phyloP scores from a whole-genome alignment of 1,140 invertebrate genomes.

The Bradysia coprophila region DNA sequence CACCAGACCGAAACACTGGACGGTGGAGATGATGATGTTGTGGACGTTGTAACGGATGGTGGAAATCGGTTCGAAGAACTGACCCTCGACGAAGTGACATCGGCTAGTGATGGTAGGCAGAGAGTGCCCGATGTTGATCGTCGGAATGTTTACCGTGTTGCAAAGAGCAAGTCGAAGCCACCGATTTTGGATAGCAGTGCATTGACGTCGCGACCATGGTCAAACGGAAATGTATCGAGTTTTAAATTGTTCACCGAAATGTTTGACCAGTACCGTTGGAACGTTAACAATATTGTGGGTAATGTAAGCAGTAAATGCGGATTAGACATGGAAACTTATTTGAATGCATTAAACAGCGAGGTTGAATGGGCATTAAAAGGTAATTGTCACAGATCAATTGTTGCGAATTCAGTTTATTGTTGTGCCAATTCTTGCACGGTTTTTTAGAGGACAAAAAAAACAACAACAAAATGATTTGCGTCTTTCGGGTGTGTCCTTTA shows the following conservation, averaged over 20 bases:
- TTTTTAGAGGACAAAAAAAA: too few species aligned
- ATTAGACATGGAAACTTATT: constrained; percentile 18
- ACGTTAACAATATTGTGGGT: constrained; percentile 15
- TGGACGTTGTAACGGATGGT: too few species aligned
- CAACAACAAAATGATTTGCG: too few species aligned
- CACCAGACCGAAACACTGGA: too few species aligned
- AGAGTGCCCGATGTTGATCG: constrained; percentile 14
- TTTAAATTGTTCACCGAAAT: constrained; percentile 21
- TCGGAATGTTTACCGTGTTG: constrained; percentile 12
- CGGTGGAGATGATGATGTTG: constrained; percentile 13
- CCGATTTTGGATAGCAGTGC: constrained; percentile 8
- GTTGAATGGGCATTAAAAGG: constrained; percentile 19
- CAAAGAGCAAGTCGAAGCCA: constrained; percentile 17
- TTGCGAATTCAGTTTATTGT: background rate
- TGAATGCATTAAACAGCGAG: constrained; percentile 16
- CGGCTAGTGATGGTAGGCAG: constrained; percentile 2
- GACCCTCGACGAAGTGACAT: background rate
- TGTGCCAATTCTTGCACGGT: background rate
- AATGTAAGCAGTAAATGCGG: constrained; percentile 16
- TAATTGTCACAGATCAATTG: constrained; percentile 9
- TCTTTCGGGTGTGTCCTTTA: too few species aligned
- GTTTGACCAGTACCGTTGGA: constrained; percentile 22
- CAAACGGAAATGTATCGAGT: constrained; percentile 12
- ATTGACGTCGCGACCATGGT: constrained; percentile 10
- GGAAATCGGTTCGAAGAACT: constrained; percentile 8